Conservation (phyloP, 2,797 vertebrate genomes). For the Argentina silus region DNA sequence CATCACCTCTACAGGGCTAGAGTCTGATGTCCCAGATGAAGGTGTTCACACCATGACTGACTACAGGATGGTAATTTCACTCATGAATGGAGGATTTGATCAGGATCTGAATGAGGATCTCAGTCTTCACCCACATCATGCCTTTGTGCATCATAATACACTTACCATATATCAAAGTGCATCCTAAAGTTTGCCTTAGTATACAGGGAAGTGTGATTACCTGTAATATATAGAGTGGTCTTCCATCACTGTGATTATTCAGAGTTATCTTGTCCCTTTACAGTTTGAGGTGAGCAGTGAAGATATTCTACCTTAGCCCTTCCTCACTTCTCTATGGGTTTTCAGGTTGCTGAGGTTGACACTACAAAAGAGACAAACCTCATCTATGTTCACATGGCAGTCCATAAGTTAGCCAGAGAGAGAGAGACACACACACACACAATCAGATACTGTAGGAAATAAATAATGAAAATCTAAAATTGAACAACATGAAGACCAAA, state of each 20-base stretch:
- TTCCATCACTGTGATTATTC: not conserved
- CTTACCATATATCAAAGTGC: conserved; percentile 56
- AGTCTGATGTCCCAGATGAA: conserved; percentile 65
- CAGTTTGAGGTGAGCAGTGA: not conserved
- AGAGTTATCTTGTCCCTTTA: not conserved
- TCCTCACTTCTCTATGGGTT: not conserved
- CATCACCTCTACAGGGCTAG: conserved; percentile 70
- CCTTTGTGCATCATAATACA: conserved; percentile 63
- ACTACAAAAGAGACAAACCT: not conserved
- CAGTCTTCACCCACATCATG: conserved; percentile 57
- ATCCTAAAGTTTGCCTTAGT: conserved; percentile 48
- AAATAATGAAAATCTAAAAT: too few species aligned
- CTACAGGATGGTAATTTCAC: conserved; percentile 79
- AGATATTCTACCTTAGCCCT: not conserved
- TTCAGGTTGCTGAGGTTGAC: not conserved
- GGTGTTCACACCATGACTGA: conserved; percentile 77
- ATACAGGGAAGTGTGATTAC: conserved; percentile 34
- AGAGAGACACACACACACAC: too few species aligned
- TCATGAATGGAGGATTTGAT: conserved; percentile 81
- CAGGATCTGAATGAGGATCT: conserved; percentile 73
- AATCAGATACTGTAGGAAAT: too few species aligned
- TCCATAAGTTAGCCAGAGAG: too few species aligned
- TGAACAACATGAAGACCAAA: too few species aligned
- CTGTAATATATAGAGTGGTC: not conserved
- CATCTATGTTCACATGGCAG: too few species aligned